Base-by-base conservation (phyloP, 2,888 invertebrate genomes). In the Xiphydria camelus region DNA sequence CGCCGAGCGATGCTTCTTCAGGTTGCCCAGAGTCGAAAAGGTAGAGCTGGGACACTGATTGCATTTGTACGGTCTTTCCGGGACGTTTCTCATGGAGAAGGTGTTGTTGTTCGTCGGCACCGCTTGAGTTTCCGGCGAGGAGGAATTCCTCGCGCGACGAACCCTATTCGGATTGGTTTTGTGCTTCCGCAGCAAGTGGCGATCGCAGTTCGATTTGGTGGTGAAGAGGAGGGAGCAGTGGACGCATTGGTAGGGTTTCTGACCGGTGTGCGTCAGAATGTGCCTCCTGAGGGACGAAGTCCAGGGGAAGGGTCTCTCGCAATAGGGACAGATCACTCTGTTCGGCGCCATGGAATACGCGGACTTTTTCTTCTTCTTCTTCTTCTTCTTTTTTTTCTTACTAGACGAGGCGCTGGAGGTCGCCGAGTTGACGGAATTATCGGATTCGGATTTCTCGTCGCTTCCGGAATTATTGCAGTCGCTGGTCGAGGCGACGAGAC, bases 191-290 rank as follows among this genome's bases (percentile, higher is more conserved):
- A 93, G 77, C 47, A 97, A 78, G 73, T 97, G 97, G 7, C 97
- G 89, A 69, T 97, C 97, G 73, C 97, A 93, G 77, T 97, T 97
- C 5, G 95, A 95, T 73, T 97, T 97, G 1, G 96, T 97, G 22
- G 96, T 97, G 75, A 97, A 97, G 1, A 94, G 84, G 5, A 96
- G 81, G 0, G 92, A 90, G 70, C 97, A 97, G 66, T 92, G 89
- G 1, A 91, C 88, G 75, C 97, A 97, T 69, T 94, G 93, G 79
- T 89, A 97, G 0, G 97, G 97, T 69, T 97, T 97, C 70, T 96
- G 95, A 2, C 91, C 94, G 0, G 96, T 97, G 73, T 97, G 97
- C 0, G 97, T 97, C 4, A 94, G 78, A 23, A 97, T 90, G 74
- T 97, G 97, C 6, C 97, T 84, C n/a, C 94, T 85, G 18, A 97